Conservation (phyloP, 2,113 vertebrate genomes). For the Grammomys surdaster region DNA sequence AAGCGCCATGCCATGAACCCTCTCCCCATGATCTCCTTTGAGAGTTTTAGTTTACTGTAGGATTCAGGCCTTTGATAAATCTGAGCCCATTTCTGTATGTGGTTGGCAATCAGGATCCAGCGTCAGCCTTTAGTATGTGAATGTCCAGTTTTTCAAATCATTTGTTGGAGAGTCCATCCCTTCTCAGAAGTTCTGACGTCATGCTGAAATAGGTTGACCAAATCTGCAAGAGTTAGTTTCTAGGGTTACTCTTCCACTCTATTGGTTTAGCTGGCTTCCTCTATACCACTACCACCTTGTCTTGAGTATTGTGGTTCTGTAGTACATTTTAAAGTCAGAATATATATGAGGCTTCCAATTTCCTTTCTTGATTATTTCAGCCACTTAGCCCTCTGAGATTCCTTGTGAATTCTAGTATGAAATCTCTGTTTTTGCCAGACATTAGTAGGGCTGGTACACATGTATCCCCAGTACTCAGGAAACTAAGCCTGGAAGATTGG, state of each 20-base stretch:
- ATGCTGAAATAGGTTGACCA: background rate
- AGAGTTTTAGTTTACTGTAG: background rate
- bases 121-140: background rate
- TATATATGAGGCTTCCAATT: background rate
- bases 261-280: background rate
- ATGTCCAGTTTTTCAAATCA: background rate
- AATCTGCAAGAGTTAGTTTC: background rate
- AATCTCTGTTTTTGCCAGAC: constrained; percentile 3
- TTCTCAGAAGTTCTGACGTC: background rate
- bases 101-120: background rate
- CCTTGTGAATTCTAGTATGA: constrained; percentile 2
- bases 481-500: background rate
- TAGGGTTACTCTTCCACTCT: background rate
- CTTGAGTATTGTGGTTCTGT: constrained; percentile 5
- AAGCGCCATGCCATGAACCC: background rate
- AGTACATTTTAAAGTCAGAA: background rate
- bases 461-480: background rate
- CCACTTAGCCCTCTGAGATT: background rate
- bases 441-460: background rate
- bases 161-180: background rate
- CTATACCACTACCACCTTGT: background rate
- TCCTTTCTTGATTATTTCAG: background rate
- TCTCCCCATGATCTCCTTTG: background rate
- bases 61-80: background rate
- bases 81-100: background rate